Evolutionary conservation across 2,888 invertebrate species (phyloP).

Genomic region (Drosophila subquinaria): DNA sequence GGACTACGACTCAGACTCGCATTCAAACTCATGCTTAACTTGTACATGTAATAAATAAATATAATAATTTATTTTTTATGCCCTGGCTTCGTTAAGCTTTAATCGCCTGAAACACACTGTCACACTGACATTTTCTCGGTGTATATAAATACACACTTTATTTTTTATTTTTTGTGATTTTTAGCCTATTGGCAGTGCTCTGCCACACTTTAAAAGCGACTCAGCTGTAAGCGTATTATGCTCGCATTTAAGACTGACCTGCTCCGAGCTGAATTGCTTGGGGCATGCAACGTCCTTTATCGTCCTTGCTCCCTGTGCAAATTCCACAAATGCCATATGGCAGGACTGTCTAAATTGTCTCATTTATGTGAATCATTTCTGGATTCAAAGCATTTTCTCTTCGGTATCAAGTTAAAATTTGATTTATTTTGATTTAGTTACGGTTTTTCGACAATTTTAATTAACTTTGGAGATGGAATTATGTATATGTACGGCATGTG

Average conservation of each 20-base stretch:
- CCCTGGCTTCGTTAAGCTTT: slow-evolving; percentile 9
- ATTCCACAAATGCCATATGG: slow-evolving; percentile 16
- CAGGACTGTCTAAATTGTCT: slow-evolving; percentile 33
- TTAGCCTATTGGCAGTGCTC: slow-evolving; percentile 8
- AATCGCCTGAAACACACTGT: slow-evolving; percentile 24
- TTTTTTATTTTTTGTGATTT: neutral
- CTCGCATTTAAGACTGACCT: slow-evolving; percentile 34
- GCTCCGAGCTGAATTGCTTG: neutral
- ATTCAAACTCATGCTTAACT: slow-evolving; percentile 1
- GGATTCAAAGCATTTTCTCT: neutral
- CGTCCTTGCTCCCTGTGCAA: neutral
- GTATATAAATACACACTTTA: neutral
- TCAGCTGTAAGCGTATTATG: slow-evolving; percentile 20
- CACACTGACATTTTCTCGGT: slow-evolving; percentile 4
- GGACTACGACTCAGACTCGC: neutral
- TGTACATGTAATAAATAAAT: slow-evolving; percentile 25
- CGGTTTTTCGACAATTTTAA: slow-evolving; percentile 41
- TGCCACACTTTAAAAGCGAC: slow-evolving; percentile 23
- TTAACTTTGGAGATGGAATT: slow-evolving; percentile 44
- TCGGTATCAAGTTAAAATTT: slow-evolving; percentile 31
- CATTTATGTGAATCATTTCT: slow-evolving; percentile 21
- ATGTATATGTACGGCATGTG: slow-evolving; percentile 4
- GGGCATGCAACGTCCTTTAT: slow-evolving; percentile 13
- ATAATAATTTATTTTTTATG: slow-evolving; percentile 35
- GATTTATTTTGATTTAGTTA: slow-evolving; percentile 53